Evolutionary conservation across 2,888 invertebrate species (phyloP).

Genomic region (Fissipunctia ypsillon): DNA sequence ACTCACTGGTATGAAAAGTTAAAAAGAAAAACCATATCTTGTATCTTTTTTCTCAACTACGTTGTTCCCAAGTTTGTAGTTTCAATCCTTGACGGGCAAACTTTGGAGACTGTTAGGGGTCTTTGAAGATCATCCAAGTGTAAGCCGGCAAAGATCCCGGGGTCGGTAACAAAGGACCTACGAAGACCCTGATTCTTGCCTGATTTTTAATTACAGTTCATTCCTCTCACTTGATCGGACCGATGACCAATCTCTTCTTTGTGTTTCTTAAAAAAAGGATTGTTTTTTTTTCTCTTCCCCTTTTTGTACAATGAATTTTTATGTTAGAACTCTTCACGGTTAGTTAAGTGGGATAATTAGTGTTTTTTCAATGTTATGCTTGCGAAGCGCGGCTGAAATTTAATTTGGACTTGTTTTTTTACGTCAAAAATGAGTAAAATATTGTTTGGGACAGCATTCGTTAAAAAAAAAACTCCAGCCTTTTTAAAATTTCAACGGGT

Average conservation of each 20-base stretch:
- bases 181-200: conserved; percentile 79
- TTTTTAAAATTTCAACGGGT: conserved; percentile 30
- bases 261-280: conserved; percentile 85
- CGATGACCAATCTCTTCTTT: conserved; percentile 84
- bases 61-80: conserved; percentile 57
- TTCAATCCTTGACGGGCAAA: conserved; percentile 71
- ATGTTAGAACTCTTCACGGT: conserved; percentile 83
- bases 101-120: conserved; percentile 70
- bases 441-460: conserved; percentile 55
- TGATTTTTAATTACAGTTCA: conserved; percentile 89
- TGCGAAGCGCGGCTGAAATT: conserved; percentile 63
- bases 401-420: conserved; percentile 68
- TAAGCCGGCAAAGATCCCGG: conserved; percentile 79
- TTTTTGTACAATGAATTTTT: conserved; percentile 77
- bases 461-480: conserved; percentile 25
- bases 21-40: conserved; percentile 33
- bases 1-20: conserved; percentile 24
- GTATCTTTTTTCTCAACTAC: conserved; percentile 44
- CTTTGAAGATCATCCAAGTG: conserved; percentile 82
- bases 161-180: conserved; percentile 72
- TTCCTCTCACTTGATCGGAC: conserved; percentile 87
- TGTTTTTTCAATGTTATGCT: conserved; percentile 76
- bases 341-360: conserved; percentile 87
- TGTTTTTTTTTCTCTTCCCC: conserved; percentile 79
- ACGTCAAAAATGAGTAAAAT: conserved; percentile 54